Percentiles rank a stretch among this genome's conserved stretches.
Conservation (phyloP, 2,113 vertebrate species). For the Pyrgilauda ruficollis region DNA sequence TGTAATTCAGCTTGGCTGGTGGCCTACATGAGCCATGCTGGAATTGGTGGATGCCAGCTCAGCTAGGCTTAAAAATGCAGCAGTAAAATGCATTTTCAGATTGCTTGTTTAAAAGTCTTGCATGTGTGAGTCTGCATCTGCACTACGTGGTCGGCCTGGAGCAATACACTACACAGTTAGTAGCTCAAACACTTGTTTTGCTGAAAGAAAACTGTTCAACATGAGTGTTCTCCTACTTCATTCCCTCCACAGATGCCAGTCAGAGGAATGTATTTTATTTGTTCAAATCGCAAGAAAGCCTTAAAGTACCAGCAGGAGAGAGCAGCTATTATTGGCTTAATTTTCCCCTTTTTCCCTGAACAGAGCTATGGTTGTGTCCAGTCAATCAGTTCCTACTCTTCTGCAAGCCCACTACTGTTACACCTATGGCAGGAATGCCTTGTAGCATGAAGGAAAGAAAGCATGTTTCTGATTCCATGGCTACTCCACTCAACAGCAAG, state of each 20-base stretch:
- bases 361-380: neutral
- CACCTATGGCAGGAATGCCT: rapidly evolving
- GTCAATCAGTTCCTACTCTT: neutral
- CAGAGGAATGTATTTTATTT: neutral
- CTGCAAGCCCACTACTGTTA: neutral
- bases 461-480: neutral
- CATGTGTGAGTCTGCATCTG: neutral
- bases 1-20: neutral
- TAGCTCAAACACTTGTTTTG: neutral
- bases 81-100: neutral
- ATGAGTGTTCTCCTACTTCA: neutral
- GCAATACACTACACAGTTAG: neutral
- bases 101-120: neutral
- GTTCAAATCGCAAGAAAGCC: neutral
- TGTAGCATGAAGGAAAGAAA: neutral
- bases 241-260: neutral
- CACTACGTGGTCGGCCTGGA: neutral
- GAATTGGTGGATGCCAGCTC: neutral
- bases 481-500: neutral
- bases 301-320: neutral
- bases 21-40: neutral
- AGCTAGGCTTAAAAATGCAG: neutral
- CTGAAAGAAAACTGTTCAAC: neutral
- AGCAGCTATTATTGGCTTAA: neutral
- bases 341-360: neutral